phyloP scores from a whole-genome alignment of 2,888 invertebrate species.

The Tenodera sinensis region DNA sequence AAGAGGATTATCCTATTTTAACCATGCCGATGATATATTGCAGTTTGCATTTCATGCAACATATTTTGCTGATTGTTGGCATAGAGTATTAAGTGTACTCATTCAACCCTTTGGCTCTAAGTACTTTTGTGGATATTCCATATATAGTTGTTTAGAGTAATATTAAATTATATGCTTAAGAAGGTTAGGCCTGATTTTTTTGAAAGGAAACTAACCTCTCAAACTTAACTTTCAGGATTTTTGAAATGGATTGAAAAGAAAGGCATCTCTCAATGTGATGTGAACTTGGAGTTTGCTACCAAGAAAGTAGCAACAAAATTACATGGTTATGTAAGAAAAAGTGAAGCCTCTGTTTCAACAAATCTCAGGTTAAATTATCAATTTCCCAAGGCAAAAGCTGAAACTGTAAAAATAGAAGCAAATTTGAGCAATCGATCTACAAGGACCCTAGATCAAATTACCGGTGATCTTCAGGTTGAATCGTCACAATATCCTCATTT shows the following conservation, averaged over 20 bases:
- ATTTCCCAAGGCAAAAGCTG: conserved; percentile 55
- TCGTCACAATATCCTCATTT: conserved; percentile 74
- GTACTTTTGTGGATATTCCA: no score
- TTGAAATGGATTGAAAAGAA: conserved; percentile 60
- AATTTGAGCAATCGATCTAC: conserved; percentile 53
- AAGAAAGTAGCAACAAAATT: conserved; percentile 69
- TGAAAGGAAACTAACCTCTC: no score
- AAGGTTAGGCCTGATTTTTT: no score
- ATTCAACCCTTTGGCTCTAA: no score
- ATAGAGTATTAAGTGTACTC: no score
- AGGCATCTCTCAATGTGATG: conserved; percentile 72
- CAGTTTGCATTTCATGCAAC: no score
- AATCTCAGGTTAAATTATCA: conserved; percentile 65
- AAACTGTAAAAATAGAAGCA: conserved; percentile 47
- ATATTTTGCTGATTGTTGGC: no score
- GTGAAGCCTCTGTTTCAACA: conserved; percentile 51
- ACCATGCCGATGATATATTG: no score
- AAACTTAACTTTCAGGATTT: conserved; percentile 48
- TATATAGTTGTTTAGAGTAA: no score
- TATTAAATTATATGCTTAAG: no score
- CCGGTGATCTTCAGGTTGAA: conserved; percentile 63
- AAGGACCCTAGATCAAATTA: conserved; percentile 56
- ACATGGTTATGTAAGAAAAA: conserved; percentile 65
- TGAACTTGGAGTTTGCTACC: conserved; percentile 72
- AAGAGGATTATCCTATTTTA: no score